These are phyloP conservation scores for Odocoileus virginianus DNA, from an alignment of 2,113 vertebrate genomes.

Conservation along the genomic window DNA sequence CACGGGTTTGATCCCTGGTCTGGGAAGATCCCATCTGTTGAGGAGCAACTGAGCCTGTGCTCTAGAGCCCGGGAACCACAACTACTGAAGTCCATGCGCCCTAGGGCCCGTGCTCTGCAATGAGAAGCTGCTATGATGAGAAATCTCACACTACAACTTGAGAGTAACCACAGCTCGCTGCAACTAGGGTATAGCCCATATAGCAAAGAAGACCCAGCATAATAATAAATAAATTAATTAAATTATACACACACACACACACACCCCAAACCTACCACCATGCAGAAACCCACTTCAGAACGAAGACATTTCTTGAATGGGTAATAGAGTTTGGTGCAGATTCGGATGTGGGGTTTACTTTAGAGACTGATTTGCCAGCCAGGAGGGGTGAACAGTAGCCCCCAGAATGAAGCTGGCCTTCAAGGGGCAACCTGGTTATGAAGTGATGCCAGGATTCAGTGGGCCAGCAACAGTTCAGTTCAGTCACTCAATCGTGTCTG, in stretches of 20 bases:
- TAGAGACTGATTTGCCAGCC: neutral
- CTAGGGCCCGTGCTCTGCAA: neutral
- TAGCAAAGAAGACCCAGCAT: neutral
- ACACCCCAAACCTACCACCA: neutral
- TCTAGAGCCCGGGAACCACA: neutral
- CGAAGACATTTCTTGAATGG: slow-evolving; percentile 32
- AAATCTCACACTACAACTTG: neutral
- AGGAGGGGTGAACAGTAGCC: accelerated
- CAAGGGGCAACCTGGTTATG: neutral
- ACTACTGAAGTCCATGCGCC: accelerated
- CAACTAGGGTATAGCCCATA: neutral
- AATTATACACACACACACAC: neutral
- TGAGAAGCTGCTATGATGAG: neutral
- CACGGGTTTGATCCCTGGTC: neutral
- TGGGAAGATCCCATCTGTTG: neutral
- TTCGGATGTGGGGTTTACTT: neutral
- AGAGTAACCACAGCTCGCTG: neutral
- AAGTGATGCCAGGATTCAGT: neutral
- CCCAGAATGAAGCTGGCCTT: neutral
- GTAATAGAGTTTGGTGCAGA: slow-evolving; percentile 5
- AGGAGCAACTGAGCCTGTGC: neutral
- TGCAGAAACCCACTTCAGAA: neutral
- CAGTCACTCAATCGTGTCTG: neutral
- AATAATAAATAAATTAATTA: accelerated
- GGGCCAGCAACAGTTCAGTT: neutral